phyloP scores from a whole-genome alignment of 2,113 vertebrate species.

The Nicator chloris region DNA sequence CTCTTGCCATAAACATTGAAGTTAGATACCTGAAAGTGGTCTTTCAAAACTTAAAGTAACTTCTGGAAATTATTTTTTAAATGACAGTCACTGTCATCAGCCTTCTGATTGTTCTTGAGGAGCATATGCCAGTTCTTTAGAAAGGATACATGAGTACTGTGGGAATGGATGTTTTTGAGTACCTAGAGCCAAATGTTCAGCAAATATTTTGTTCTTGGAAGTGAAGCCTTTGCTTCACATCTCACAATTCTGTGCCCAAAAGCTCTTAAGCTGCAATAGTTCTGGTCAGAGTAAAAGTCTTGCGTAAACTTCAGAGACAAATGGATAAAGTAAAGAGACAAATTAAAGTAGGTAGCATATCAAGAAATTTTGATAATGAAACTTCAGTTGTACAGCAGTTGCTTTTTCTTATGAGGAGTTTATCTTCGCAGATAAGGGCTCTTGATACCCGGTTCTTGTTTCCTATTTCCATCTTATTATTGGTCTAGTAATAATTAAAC shows the following conservation, averaged over 20 bases:
- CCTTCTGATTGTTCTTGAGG: background rate
- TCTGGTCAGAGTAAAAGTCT: background rate
- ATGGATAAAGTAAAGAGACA: background rate
- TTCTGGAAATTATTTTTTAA: background rate
- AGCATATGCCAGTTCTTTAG: background rate
- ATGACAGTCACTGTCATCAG: accelerated
- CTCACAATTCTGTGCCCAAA: background rate
- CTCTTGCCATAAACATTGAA: background rate
- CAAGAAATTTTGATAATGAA: background rate
- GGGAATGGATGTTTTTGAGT: background rate
- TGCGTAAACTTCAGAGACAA: background rate
- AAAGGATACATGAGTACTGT: background rate
- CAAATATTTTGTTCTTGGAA: background rate
- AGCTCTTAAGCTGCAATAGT: background rate
- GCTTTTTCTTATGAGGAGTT: background rate
- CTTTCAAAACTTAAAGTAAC: background rate
- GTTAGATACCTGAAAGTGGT: background rate
- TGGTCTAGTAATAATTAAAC: background rate
- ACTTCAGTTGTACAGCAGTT: background rate
- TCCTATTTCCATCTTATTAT: background rate
- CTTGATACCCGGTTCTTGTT: background rate
- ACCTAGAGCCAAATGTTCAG: background rate
- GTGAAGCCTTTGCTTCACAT: background rate
- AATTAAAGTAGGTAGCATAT: background rate
- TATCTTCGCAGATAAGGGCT: too few species aligned